Evolutionary conservation across 2,797 vertebrate genomes (phyloP).

Genomic region (Tolypeutes matacus): DNA sequence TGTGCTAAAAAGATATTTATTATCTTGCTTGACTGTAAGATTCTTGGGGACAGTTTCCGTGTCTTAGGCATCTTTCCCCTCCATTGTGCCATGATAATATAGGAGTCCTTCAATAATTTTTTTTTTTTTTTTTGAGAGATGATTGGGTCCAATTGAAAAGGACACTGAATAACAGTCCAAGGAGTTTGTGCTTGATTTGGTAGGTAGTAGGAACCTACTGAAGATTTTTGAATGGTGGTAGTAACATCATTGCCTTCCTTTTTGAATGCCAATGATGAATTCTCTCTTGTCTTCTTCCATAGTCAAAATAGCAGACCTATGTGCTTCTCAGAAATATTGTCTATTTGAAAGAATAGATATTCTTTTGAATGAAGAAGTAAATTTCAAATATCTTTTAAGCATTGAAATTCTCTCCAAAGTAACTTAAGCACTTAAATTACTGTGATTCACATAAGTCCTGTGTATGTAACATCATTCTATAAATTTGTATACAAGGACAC

Average conservation of each 20-base stretch:
- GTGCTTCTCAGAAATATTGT: slow-evolving; percentile 67
- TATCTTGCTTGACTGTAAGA: slow-evolving; percentile 56
- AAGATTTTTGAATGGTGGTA: slow-evolving; percentile 73
- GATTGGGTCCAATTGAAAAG: slow-evolving; percentile 69
- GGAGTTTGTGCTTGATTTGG: slow-evolving; percentile 76
- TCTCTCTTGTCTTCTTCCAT: slow-evolving; percentile 60
- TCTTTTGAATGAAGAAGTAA: slow-evolving; percentile 68
- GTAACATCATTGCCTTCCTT: slow-evolving; percentile 76
- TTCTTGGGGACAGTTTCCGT: slow-evolving; percentile 62
- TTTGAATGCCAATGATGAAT: slow-evolving; percentile 63
- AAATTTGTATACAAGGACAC: slow-evolving; percentile 1
- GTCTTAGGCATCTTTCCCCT: background rate
- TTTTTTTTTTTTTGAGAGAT: slow-evolving; percentile 58
- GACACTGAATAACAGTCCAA: slow-evolving; percentile 64
- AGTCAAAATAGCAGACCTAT: slow-evolving; percentile 64
- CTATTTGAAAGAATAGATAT: slow-evolving; percentile 69
- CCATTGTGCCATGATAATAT: slow-evolving; percentile 2
- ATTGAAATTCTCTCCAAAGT: slow-evolving; percentile 43
- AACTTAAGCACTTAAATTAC: slow-evolving; percentile 61
- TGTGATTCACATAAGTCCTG: background rate
- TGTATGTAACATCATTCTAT: background rate
- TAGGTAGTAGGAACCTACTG: slow-evolving; percentile 76
- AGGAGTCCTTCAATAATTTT: slow-evolving; percentile 58
- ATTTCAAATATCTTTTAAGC: slow-evolving; percentile 13
- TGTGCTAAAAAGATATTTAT: background rate